Conservation (phyloP, 2,113 vertebrate genomes). For the Spheniscus mendiculus region DNA sequence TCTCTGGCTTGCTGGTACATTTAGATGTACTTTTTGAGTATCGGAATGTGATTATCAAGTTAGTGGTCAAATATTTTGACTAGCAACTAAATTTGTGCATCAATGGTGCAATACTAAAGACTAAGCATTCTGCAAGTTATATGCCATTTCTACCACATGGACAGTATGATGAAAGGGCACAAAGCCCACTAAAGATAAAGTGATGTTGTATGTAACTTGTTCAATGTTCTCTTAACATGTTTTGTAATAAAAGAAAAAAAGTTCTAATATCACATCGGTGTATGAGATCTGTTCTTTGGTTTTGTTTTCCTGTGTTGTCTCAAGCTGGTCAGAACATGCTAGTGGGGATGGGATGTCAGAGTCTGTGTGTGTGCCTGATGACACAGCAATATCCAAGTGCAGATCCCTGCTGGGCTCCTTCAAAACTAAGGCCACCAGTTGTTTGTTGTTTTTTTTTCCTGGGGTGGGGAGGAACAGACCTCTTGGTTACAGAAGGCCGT, state of each 20-base stretch:
- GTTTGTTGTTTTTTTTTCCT: neutral
- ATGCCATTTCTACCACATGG: slow-evolving; percentile 63
- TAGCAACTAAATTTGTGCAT: slow-evolving; percentile 53
- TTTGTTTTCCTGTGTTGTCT: neutral
- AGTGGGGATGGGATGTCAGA: neutral
- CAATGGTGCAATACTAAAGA: slow-evolving; percentile 52
- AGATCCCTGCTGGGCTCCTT: neutral
- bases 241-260: slow-evolving; percentile 65
- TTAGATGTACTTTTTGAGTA: slow-evolving; percentile 29
- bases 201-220: slow-evolving; percentile 67
- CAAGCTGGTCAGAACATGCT: neutral
- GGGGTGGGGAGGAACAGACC: neutral
- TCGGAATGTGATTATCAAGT: slow-evolving; percentile 39
- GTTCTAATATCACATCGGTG: slow-evolving; percentile 41
- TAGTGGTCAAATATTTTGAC: slow-evolving; percentile 54
- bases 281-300: neutral
- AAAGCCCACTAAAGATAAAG: slow-evolving; percentile 38
- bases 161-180: slow-evolving; percentile 39
- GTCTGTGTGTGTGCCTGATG: neutral
- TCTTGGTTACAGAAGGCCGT: neutral
- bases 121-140: slow-evolving; percentile 52
- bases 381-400: neutral
- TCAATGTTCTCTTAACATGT: slow-evolving; percentile 70
- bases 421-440: neutral
- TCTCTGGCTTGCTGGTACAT: slow-evolving; percentile 52